phyloP scores from a whole-genome alignment of 2,888 invertebrate genomes.

The Dioctria linearis region DNA sequence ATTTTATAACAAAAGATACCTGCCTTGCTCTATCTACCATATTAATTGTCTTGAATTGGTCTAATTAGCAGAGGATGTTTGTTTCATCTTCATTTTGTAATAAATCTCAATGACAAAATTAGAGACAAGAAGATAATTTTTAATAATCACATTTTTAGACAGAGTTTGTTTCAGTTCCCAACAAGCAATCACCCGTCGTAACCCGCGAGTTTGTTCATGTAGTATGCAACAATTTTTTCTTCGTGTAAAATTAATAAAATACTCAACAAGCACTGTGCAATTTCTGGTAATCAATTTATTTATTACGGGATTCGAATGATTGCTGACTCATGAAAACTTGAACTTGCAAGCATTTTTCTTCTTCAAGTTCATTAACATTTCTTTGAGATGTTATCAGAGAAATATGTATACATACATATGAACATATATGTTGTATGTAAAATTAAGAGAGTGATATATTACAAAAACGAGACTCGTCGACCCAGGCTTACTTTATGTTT shows the following conservation, averaged over 20 bases:
- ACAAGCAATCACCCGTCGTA: too few relatives aligned
- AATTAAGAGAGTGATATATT: neutral
- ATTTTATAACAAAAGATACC: slow-evolving; percentile 13
- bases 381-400: slow-evolving; percentile 1
- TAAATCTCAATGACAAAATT: neutral
- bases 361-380: slow-evolving; percentile 37
- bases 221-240: too few relatives aligned
- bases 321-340: neutral
- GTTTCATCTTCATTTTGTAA: neutral
- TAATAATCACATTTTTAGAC: too few relatives aligned
- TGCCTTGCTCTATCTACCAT: slow-evolving; percentile 5
- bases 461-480: neutral
- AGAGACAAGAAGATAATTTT: neutral
- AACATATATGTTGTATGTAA: neutral
- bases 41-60: neutral
- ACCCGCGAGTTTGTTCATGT: too few relatives aligned
- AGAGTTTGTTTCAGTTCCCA: too few relatives aligned
- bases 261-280: too few relatives aligned
- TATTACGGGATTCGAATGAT: neutral
- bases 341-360: slow-evolving; percentile 7
- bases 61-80: neutral
- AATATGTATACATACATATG: too few relatives aligned
- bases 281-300: neutral
- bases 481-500: neutral
- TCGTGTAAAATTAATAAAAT: too few relatives aligned